These are phyloP conservation scores for Lerista edwardsae DNA, from an alignment of 2,797 vertebrate species.

Conservation along the genomic window DNA sequence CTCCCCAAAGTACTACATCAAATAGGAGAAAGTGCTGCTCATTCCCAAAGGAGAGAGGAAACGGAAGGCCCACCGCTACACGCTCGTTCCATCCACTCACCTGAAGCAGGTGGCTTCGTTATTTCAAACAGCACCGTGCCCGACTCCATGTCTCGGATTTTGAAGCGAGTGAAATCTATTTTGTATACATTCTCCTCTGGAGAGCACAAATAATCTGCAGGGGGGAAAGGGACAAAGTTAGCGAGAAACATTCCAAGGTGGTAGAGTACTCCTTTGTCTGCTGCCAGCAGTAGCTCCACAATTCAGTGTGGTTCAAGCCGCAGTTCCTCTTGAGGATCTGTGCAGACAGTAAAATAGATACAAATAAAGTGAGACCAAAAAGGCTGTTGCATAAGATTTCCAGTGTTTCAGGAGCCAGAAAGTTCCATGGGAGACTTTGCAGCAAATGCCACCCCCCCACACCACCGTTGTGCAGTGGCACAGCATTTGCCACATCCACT, in stretches of 20 bases:
- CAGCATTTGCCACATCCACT: no score
- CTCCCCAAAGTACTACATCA: no score
- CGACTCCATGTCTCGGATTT: conserved; percentile 98
- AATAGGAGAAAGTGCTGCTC: no score
- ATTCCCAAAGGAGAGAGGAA: no score
- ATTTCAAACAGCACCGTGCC: conserved; percentile 96
- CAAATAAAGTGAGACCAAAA: not conserved
- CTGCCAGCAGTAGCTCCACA: no score
- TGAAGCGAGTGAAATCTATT: conserved; percentile 98
- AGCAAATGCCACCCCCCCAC: not conserved
- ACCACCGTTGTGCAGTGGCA: no score
- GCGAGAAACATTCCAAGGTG: not conserved
- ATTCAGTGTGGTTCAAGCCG: not conserved
- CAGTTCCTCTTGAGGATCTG: not conserved
- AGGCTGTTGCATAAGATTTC: not conserved
- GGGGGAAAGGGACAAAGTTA: conserved; percentile 54
- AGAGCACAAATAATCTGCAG: conserved; percentile 92
- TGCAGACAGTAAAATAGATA: no score
- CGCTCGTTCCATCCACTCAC: conserved; percentile 63
- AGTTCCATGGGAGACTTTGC: not conserved
- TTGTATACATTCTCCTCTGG: conserved; percentile 96
- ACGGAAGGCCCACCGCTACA: no score
- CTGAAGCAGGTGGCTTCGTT: conserved; percentile 90
- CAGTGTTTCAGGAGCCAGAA: not conserved
- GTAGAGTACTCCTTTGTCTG: not conserved